phyloP scores from a whole-genome alignment of 2,888 invertebrate genomes.

The Cephonodes hylas region DNA sequence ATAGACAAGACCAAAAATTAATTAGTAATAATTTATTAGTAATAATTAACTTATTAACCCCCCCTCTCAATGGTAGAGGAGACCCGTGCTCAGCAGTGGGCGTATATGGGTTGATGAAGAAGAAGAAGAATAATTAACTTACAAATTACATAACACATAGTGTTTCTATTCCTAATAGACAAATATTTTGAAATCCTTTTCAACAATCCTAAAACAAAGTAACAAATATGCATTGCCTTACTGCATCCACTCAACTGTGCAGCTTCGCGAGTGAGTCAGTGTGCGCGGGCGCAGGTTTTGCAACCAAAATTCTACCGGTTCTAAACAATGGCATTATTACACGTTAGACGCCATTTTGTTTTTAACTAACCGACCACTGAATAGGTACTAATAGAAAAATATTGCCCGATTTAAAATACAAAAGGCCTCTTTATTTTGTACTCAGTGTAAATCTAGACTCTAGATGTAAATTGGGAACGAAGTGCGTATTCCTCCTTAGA shows the following conservation, averaged over 20 bases:
- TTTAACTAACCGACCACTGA: constrained; percentile 27
- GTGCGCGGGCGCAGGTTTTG: constrained; percentile 71
- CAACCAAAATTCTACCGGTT: constrained; percentile 80
- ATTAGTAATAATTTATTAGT: too few relatives aligned
- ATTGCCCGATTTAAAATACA: constrained; percentile 5
- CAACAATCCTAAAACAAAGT: background rate
- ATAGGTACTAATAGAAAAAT: constrained; percentile 13
- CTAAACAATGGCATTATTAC: constrained; percentile 78
- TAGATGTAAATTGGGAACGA: background rate
- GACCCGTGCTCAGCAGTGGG: too few relatives aligned
- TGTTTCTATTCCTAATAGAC: too few relatives aligned
- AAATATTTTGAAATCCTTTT: background rate
- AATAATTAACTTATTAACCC: too few relatives aligned
- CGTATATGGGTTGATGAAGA: too few relatives aligned
- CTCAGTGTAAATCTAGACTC: background rate
- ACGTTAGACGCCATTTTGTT: constrained; percentile 70
- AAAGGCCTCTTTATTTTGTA: constrained; percentile 3
- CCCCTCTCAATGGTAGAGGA: too few relatives aligned
- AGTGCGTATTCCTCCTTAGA: background rate
- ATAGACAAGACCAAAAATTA: too few relatives aligned
- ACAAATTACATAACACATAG: too few relatives aligned
- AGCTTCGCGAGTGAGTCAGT: constrained; percentile 63
- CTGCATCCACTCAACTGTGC: constrained; percentile 32
- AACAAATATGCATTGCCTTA: constrained; percentile 12
- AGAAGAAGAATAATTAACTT: too few relatives aligned